Evolutionary conservation across 2,888 invertebrate genomes (phyloP), one percentile per base, ranked within the genome.

Genomic region (Drosophila paramelanica): DNA sequence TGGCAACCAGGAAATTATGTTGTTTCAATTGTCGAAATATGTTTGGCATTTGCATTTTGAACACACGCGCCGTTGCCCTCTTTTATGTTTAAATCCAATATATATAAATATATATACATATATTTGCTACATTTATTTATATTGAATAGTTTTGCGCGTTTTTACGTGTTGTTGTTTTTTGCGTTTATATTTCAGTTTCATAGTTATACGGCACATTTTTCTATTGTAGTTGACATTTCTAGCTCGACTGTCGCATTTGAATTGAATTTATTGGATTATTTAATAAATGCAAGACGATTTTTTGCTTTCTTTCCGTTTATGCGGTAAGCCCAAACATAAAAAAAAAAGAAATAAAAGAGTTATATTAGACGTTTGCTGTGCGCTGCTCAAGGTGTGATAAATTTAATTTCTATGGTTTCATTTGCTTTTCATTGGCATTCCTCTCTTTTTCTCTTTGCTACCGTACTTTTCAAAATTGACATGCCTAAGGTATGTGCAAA

Each of bases 331-430:
- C 66, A 81, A 81, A 73, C 79, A 71, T 36, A 70, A 71, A 67
- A 73, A 67, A 73, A 67, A 70, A 67, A 73, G 64, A 70, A 69
- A 81, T 70, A 65, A 69, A 80, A 85, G 77, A 86, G 71, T 83
- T 83, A 73, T 77, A 78, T 68, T 68, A 56, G 70, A 68, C 86
- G 69, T 70, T 71, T 74, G 58, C 73, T 82, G 68, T 75, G 84
- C 71, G 81, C 76, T 79, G 62, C 75, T 80, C 80, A 78, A 86
- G 79, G 84, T 83, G 84, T 88, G 88, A 90, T 90, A 88, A 79
- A 84, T 86, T 77, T 77, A 61, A 80, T 77, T 89, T 84, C 67
- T 90, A 90, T 57, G 89, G 89, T 79, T 89, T 89, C 90, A 77
- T 88, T 84, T 72, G 75, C 36, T 60, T 84, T 82, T 88, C 86